A percentile compares a stretch with the other conserved stretches of the same genome.
Conservation (phyloP, 2,888 invertebrate genomes). For the Tiliacea citrago region DNA sequence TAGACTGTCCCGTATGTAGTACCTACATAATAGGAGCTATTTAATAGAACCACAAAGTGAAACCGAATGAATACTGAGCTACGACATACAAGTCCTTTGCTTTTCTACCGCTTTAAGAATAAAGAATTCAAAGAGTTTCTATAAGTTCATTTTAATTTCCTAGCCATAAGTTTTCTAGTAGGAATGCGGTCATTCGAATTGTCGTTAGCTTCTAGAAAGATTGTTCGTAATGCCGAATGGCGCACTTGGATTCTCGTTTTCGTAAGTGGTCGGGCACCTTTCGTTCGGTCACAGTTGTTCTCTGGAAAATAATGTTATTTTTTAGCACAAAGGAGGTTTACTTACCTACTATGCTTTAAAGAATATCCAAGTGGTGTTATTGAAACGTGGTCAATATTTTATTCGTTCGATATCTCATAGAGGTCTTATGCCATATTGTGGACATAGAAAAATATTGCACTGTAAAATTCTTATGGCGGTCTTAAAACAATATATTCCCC, state of each 20-base stretch:
- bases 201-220: slow-evolving; percentile 59
- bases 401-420: slow-evolving; percentile 10
- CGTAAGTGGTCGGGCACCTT: slow-evolving; percentile 36
- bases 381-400: slow-evolving; percentile 29
- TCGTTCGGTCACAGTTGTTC: slow-evolving; percentile 48
- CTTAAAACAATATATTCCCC: slow-evolving; percentile 29
- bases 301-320: slow-evolving; percentile 26
- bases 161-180: slow-evolving; percentile 47
- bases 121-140: slow-evolving; percentile 50
- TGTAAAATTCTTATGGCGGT: slow-evolving; percentile 41
- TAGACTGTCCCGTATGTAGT: slow-evolving; percentile 1
- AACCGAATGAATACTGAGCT: slow-evolving; percentile 20
- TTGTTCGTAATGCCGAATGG: slow-evolving; percentile 45
- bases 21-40: slow-evolving; percentile 14
- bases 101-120: slow-evolving; percentile 32
- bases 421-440: slow-evolving; percentile 1
- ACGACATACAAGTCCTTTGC: slow-evolving; percentile 5
- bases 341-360: slow-evolving; percentile 6
- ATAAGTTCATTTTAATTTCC: slow-evolving; percentile 58
- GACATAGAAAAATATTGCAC: slow-evolving; percentile 25
- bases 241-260: slow-evolving; percentile 59
- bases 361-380: slow-evolving; percentile 17
- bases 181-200: slow-evolving; percentile 56
- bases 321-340: slow-evolving; percentile 21
- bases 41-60: slow-evolving; percentile 32